phyloP scores from a whole-genome alignment of 2,113 vertebrate species.

The Shinisaurus crocodilurus region DNA sequence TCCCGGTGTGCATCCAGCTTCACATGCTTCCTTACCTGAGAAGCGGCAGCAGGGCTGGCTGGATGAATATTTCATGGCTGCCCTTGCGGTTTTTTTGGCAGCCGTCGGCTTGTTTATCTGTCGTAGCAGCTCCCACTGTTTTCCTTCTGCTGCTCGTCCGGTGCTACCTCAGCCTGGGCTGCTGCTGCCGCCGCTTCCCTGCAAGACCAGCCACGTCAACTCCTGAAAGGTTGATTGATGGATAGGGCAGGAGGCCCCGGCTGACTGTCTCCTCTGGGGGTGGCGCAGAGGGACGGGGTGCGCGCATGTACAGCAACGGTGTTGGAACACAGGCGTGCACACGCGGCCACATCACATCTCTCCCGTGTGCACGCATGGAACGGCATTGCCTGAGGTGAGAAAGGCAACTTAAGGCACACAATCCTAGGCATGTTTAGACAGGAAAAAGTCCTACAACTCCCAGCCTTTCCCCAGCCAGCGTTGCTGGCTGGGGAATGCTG shows the following conservation, averaged over 20 bases:
- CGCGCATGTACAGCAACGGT: too few species aligned
- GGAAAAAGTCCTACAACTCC: too few species aligned
- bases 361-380: background rate
- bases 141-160: background rate
- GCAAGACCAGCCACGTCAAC: background rate
- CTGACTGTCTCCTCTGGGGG: background rate
- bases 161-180: background rate
- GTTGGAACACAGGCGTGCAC: background rate
- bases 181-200: background rate
- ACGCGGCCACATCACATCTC: background rate
- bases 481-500: too few species aligned
- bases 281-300: background rate
- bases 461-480: too few species aligned
- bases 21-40: background rate
- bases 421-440: background rate
- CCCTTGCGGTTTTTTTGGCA: slow-evolving; percentile 2
- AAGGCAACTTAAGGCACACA: background rate
- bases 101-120: background rate
- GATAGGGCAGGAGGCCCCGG: background rate
- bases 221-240: background rate
- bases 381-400: background rate
- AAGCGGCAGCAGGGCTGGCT: background rate
- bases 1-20: background rate
- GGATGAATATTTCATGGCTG: slow-evolving; percentile 31
- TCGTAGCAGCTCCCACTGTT: background rate